Evolutionary conservation across 2,797 vertebrate species (phyloP).

Genomic region (Gephyroberyx darwinii): DNA sequence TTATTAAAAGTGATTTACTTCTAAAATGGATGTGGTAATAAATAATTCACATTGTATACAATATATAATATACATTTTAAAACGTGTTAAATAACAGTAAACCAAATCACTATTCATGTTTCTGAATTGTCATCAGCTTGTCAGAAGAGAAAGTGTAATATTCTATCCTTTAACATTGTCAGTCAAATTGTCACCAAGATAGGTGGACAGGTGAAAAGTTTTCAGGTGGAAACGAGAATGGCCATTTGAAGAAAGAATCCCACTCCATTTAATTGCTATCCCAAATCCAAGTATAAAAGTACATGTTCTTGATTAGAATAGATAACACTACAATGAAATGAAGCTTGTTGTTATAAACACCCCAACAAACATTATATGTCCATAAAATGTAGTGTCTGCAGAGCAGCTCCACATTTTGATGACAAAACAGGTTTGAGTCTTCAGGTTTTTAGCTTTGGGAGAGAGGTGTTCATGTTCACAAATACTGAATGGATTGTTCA

Average conservation of each 20-base stretch:
- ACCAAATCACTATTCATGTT: neutral
- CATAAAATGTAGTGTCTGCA: no score
- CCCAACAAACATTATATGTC: no score
- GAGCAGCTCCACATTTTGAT: no score
- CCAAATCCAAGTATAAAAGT: neutral
- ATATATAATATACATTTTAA: neutral
- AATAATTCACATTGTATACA: neutral
- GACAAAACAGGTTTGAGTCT: no score
- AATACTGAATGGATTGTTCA: neutral
- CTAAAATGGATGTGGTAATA: neutral
- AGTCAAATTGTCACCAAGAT: no score
- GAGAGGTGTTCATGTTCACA: neutral
- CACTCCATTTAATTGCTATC: neutral
- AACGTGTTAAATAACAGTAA: neutral
- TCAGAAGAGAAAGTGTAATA: neutral
- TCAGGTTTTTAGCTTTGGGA: neutral
- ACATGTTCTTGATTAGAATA: neutral
- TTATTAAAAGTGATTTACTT: constrained; percentile 2
- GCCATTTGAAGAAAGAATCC: neutral
- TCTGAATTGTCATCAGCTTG: constrained; percentile 19
- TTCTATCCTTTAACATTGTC: neutral
- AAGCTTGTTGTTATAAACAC: neutral
- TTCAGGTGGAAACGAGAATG: neutral
- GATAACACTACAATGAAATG: no score
- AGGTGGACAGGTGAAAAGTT: no score